Evolutionary conservation across 2,888 invertebrate genomes (phyloP), one percentile per base, ranked within the genome.

Genomic region (Sialis lutaria): DNA sequence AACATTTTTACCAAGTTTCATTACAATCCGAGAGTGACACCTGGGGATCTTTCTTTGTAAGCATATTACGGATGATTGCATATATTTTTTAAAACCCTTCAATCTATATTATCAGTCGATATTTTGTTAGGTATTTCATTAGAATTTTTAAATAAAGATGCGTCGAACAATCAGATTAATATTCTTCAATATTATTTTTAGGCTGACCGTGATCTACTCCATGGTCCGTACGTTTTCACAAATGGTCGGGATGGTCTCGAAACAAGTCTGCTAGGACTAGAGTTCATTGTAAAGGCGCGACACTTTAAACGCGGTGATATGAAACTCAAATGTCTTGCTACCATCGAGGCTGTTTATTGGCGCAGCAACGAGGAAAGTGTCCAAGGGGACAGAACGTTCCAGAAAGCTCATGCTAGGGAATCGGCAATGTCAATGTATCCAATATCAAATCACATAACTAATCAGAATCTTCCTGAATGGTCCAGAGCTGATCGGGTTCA

Each of bases 351-450:
- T 39, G 79, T 89, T 42, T 89, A 89, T 67, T 84, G 83, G 80
- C 74, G 82, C 56, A 86, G 82, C 63, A 88, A 89, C 66, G 89
- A 89, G 64, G 85, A 88, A 63, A 87, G 86, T 58, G 85, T 88
- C 44, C 83, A 85, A 63, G 82, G 85, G 34, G 81, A 80, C 55
- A 75, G 79, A 55, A 74, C 79, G 56, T n/a, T 44, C 8, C 75
- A 77, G 57, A 79, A 79, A 60, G 82, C 82, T 45, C 82, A 85
- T 53, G 81, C 82, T 42, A 66, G 81, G 55, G 82, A 86, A 61
- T 85, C 86, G 53, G 73, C 85, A 49, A 85, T 84, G 60, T 77
- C 83, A 47, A 75, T 72, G 7, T 22, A 22, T 22, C 31, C 42
- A n/a, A 34, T 34, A 30, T 42, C 42, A 6, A 63, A 64, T 30